Percentiles rank a stretch among this genome's conserved stretches.
Conservation (phyloP, 2,113 vertebrate species). For the Percina caprodes region DNA sequence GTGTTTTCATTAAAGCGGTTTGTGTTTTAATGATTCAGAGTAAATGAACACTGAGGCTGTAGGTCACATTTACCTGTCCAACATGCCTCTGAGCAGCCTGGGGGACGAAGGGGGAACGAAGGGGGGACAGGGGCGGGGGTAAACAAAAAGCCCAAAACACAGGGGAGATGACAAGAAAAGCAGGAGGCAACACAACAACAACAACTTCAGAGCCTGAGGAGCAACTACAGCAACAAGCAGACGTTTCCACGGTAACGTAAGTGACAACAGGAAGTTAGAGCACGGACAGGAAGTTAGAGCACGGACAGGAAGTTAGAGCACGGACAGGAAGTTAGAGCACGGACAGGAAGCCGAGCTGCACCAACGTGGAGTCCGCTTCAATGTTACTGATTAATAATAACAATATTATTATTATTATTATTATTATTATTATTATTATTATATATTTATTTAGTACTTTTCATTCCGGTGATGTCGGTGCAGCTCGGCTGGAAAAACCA, state of each 20-base stretch:
- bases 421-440: no score
- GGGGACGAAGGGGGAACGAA: no score
- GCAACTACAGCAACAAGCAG: conserved; percentile 12
- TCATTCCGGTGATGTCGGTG: no score
- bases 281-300: conserved; percentile 5
- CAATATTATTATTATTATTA: no score
- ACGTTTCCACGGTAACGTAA: background rate
- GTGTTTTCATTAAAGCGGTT: background rate
- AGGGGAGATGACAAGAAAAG: conserved; percentile 54
- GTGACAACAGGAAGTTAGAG: conserved; percentile 9
- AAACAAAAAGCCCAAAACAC: conserved; percentile 23
- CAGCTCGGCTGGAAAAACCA: no score
- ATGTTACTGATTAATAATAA: no score
- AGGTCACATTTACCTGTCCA: conserved; percentile 56
- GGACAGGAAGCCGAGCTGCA: conserved; percentile 28
- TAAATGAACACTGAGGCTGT: background rate
- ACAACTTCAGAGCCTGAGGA: conserved; percentile 6
- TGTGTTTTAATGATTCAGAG: conserved; percentile 10
- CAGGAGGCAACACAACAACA: conserved; percentile 46
- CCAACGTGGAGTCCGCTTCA: background rate
- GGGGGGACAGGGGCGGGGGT: background rate
- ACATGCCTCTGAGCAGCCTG: conserved; percentile 52
- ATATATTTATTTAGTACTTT: no score
- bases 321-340: no score
- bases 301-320: no score